A percentile compares a stretch with the other conserved stretches of the same genome.
phyloP scores from a whole-genome alignment of 2,113 vertebrate species.

The Leptobrachium leishanense region DNA sequence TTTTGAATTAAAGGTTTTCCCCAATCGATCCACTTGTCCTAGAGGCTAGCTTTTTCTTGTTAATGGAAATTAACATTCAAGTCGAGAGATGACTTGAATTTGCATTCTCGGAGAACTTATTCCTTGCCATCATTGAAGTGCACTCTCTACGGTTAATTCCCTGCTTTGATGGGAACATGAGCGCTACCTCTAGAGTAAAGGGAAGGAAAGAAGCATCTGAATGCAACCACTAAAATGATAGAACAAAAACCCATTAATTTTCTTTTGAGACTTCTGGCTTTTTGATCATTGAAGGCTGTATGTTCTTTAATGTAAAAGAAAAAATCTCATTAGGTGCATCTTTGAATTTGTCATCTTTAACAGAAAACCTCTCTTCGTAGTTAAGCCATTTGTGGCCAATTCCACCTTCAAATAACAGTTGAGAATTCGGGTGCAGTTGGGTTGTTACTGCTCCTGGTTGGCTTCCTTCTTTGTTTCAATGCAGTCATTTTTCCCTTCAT shows the following conservation, averaged over 20 bases:
- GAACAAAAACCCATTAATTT: slow-evolving; percentile 52
- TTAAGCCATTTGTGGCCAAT: slow-evolving; percentile 56
- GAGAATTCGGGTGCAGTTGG: neutral
- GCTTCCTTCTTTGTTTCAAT: slow-evolving; percentile 64
- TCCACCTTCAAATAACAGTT: slow-evolving; percentile 22
- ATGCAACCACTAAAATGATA: slow-evolving; percentile 55
- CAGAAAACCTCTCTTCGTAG: slow-evolving; percentile 48
- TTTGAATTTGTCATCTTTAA: slow-evolving; percentile 65
- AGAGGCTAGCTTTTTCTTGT: neutral
- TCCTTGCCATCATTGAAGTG: slow-evolving; percentile 6
- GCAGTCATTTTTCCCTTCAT: slow-evolving; percentile 68
- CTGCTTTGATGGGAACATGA: slow-evolving; percentile 56
- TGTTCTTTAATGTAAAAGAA: slow-evolving; percentile 57
- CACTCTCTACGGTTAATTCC: slow-evolving; percentile 50
- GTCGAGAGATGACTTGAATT: slow-evolving; percentile 8
- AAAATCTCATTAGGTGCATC: slow-evolving; percentile 74
- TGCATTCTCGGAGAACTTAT: slow-evolving; percentile 40
- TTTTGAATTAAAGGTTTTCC: neutral
- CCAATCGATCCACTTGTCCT: neutral
- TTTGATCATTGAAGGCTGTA: slow-evolving; percentile 67
- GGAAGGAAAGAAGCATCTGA: slow-evolving; percentile 53
- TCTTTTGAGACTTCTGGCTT: slow-evolving; percentile 66
- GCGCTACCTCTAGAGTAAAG: slow-evolving; percentile 52
- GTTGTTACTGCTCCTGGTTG: slow-evolving; percentile 73
- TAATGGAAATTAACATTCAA: neutral